Conservation (phyloP, 2,797 vertebrate species). For the Phataginus tricuspis region DNA sequence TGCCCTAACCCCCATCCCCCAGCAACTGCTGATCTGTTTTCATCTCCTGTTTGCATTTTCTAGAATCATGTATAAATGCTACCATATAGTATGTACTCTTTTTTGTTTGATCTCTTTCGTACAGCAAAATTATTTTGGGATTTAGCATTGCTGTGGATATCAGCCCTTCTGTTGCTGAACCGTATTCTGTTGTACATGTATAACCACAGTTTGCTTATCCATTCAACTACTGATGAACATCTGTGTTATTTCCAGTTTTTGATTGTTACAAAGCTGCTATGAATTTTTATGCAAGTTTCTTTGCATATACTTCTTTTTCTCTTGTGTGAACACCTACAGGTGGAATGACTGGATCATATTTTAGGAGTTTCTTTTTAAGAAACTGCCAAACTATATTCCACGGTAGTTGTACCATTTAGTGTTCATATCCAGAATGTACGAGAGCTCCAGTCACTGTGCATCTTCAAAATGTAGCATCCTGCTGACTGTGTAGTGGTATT, state of each 20-base stretch:
- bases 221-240: not conserved
- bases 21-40: not conserved
- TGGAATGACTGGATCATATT: not conserved
- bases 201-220: not conserved
- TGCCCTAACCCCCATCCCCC: too few species aligned
- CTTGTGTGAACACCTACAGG: not conserved
- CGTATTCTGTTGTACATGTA: accelerated
- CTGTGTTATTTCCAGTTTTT: not conserved
- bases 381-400: not conserved
- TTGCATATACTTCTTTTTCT: not conserved
- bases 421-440: not conserved
- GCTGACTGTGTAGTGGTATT: accelerated
- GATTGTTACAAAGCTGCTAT: not conserved
- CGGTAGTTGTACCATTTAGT: not conserved
- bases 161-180: not conserved
- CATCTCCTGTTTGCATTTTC: not conserved
- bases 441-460: not conserved
- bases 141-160: not conserved
- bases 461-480: not conserved
- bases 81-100: not conserved
- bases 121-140: not conserved
- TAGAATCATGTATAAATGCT: not conserved
- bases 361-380: not conserved
- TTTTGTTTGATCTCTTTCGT: not conserved
- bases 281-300: not conserved